These are phyloP conservation scores for Champsocephalus esox DNA, from an alignment of 2,797 vertebrate species.

Conservation along the genomic window DNA sequence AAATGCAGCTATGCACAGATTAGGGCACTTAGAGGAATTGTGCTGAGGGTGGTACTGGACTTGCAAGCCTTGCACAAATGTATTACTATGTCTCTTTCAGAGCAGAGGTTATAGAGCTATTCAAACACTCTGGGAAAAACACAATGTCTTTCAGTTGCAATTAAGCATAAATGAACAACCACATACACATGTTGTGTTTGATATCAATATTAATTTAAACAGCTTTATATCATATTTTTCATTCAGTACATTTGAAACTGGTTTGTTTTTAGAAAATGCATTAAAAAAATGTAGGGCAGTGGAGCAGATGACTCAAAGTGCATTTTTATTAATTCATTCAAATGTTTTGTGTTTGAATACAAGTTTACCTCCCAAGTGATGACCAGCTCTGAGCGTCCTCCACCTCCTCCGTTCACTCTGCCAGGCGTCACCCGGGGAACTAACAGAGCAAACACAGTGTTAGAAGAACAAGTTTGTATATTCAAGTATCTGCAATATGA, in stretches of 20 bases:
- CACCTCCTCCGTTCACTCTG: conserved; percentile 92
- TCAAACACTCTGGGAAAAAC: not conserved
- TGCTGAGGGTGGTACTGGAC: conserved; percentile 41
- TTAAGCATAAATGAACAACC: not conserved
- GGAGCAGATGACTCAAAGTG: not conserved
- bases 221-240: not conserved
- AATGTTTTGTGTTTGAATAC: not conserved
- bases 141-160: not conserved
- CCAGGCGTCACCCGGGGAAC: conserved; percentile 92
- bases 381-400: conserved; percentile 93
- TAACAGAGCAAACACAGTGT: conserved; percentile 59
- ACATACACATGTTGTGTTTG: conserved; percentile 1
- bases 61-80: conserved; percentile 39
- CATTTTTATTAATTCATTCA: not conserved
- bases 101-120: not conserved
- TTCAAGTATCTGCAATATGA: conserved; percentile 1
- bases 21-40: conserved; percentile 39
- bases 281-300: not conserved
- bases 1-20: conserved; percentile 37
- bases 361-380: conserved; percentile 95
- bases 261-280: not conserved
- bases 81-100: conserved; percentile 36
- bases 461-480: not conserved
- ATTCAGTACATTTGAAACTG: not conserved
- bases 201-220: not conserved